Percentiles rank a stretch among this genome's conserved stretches.
Conservation (phyloP, 2,888 invertebrate species). For the Sicus ferrugineus region DNA sequence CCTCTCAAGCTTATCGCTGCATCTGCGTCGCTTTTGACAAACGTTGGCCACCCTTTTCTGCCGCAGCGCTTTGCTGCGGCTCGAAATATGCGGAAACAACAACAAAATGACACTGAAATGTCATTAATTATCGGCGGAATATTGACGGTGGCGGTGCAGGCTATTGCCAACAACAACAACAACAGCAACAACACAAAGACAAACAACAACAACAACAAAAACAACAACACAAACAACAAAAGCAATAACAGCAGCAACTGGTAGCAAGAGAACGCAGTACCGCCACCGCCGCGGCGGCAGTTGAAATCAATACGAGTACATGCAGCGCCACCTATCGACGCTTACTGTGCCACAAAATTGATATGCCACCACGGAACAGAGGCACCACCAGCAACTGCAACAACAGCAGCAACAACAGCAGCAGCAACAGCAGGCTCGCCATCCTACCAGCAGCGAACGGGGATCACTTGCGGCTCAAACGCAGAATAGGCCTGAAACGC, state of each 20-base stretch:
- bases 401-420: constrained; percentile 33
- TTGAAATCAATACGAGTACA: constrained; percentile 39
- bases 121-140: constrained; percentile 44
- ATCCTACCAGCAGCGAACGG: constrained; percentile 16
- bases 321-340: constrained; percentile 57
- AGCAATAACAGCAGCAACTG: constrained; percentile 3
- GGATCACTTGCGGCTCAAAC: constrained; percentile 40
- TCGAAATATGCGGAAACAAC: neutral
- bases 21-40: neutral
- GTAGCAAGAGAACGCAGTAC: neutral
- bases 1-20: no score
- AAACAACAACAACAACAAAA: constrained; percentile 11
- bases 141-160: neutral
- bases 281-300: neutral
- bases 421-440: constrained; percentile 29
- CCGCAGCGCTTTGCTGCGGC: neutral
- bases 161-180: constrained; percentile 20
- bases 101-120: constrained; percentile 47
- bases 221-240: constrained; percentile 17
- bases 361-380: constrained; percentile 41
- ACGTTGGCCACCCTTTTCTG: neutral
- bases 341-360: constrained; percentile 48
- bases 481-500: neutral
- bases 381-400: constrained; percentile 29
- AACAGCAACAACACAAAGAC: constrained; percentile 15